A percentile compares a stretch with the other conserved stretches of the same genome.
Conservation (phyloP, 2,888 invertebrate species). For the Pseudanteris insignis region DNA sequence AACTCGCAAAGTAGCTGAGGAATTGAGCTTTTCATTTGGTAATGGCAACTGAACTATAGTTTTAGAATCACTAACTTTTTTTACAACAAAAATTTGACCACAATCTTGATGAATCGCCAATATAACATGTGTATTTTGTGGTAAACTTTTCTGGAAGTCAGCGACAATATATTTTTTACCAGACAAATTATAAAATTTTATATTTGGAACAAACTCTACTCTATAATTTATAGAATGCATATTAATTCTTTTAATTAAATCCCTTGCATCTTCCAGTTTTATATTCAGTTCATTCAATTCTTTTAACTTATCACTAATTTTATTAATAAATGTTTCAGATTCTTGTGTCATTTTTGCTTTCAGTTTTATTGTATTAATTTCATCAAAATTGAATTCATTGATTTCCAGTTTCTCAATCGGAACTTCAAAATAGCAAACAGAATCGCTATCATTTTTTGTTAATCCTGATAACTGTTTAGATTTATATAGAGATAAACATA, state of each 20-base stretch:
- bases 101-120: slow-evolving; percentile 45
- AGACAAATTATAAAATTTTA: slow-evolving; percentile 47
- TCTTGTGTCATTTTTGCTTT: slow-evolving; percentile 52
- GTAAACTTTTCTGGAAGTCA: slow-evolving; percentile 51
- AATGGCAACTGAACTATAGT: slow-evolving; percentile 51
- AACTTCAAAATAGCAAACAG: slow-evolving; percentile 7
- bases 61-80: slow-evolving; percentile 48
- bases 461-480: slow-evolving; percentile 50
- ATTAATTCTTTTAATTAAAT: slow-evolving; percentile 55
- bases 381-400: too few relatives aligned
- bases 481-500: slow-evolving; percentile 50
- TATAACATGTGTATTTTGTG: slow-evolving; percentile 49
- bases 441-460: slow-evolving; percentile 10
- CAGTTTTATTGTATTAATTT: slow-evolving; percentile 43
- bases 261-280: slow-evolving; percentile 45
- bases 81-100: slow-evolving; percentile 50
- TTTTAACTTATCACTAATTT: slow-evolving; percentile 50
- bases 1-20: slow-evolving; percentile 37
- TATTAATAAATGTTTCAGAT: slow-evolving; percentile 49
- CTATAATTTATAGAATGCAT: slow-evolving; percentile 52
- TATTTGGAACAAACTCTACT: slow-evolving; percentile 46
- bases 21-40: slow-evolving; percentile 21
- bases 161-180: slow-evolving; percentile 48
- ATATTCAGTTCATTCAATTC: slow-evolving; percentile 49
- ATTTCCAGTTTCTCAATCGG: slow-evolving; percentile 28